Conservation (phyloP, 1,140 invertebrate species). For the Alviniconcha marisindica region DNA sequence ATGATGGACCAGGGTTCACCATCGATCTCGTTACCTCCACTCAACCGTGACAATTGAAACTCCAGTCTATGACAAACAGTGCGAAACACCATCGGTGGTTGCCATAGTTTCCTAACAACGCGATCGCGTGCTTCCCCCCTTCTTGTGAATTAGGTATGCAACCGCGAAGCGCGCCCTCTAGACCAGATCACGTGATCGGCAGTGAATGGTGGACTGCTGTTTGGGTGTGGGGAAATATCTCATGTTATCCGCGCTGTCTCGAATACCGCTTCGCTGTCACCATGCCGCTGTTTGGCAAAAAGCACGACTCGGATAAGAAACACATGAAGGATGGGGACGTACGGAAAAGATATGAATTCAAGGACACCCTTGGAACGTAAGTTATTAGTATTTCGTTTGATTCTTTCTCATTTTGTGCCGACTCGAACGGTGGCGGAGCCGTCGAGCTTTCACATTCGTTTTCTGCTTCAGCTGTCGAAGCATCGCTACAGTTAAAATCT, state of each 20-base stretch:
- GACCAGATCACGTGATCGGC: slow-evolving; percentile 30
- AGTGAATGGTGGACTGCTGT: slow-evolving; percentile 42
- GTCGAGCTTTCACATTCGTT: slow-evolving; percentile 14
- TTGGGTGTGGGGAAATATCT: slow-evolving; percentile 36
- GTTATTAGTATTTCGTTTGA: slow-evolving; percentile 43
- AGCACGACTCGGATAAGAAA: slow-evolving; percentile 54
- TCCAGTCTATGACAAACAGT: not conserved
- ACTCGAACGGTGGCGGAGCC: no score
- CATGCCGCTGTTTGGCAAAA: slow-evolving; percentile 69
- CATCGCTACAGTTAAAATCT: no score
- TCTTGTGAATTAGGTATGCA: not conserved
- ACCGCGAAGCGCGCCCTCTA: slow-evolving; percentile 24
- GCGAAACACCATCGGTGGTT: not conserved
- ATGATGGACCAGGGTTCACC: not conserved
- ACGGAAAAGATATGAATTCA: slow-evolving; percentile 64
- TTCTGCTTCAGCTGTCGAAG: not conserved
- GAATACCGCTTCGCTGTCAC: slow-evolving; percentile 23
- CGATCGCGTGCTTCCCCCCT: slow-evolving; percentile 17
- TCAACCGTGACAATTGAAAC: not conserved
- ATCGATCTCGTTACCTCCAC: not conserved
- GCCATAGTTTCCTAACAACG: slow-evolving; percentile 34
- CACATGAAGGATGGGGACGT: slow-evolving; percentile 54
- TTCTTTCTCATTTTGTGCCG: no score
- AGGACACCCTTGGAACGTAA: slow-evolving; percentile 68
- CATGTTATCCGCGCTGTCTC: slow-evolving; percentile 39